A percentile compares a stretch with the other conserved stretches of the same genome.
Conservation (phyloP, 2,888 invertebrate genomes). For the Melanchra persicariae region DNA sequence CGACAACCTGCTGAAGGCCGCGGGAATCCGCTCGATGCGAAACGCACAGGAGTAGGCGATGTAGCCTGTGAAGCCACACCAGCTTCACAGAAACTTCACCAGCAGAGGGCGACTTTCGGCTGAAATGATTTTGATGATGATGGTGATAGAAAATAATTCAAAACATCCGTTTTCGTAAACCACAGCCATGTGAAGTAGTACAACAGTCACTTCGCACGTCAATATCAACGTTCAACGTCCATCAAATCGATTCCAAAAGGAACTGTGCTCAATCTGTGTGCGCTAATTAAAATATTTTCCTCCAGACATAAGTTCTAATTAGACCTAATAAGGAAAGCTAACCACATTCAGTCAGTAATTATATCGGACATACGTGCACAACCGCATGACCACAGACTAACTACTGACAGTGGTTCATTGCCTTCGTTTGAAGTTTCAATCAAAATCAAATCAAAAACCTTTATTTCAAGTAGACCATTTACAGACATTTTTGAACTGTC, state of each 20-base stretch:
- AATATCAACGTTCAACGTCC: not conserved
- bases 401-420: not conserved
- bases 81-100: too few relatives aligned
- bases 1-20: too few relatives aligned
- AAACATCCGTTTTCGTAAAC: not conserved
- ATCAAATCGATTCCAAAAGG: conserved; percentile 2
- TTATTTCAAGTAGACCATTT: too few relatives aligned
- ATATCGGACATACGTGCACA: conserved; percentile 7
- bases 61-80: too few relatives aligned
- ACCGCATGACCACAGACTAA: conserved; percentile 14
- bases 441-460: too few relatives aligned
- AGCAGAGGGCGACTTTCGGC: too few relatives aligned
- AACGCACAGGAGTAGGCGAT: too few relatives aligned
- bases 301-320: conserved; percentile 42
- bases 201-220: not conserved
- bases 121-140: too few relatives aligned
- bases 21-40: too few relatives aligned
- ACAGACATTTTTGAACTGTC: too few relatives aligned
- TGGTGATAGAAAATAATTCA: not conserved
- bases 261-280: conserved; percentile 23
- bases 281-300: conserved; percentile 38
- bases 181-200: not conserved
- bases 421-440: not conserved
- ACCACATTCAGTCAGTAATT: conserved; percentile 32
- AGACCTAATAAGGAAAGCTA: conserved; percentile 45